These are phyloP conservation scores for Scatophagus argus DNA, from an alignment of 2,113 vertebrate genomes.

Conservation along the genomic window DNA sequence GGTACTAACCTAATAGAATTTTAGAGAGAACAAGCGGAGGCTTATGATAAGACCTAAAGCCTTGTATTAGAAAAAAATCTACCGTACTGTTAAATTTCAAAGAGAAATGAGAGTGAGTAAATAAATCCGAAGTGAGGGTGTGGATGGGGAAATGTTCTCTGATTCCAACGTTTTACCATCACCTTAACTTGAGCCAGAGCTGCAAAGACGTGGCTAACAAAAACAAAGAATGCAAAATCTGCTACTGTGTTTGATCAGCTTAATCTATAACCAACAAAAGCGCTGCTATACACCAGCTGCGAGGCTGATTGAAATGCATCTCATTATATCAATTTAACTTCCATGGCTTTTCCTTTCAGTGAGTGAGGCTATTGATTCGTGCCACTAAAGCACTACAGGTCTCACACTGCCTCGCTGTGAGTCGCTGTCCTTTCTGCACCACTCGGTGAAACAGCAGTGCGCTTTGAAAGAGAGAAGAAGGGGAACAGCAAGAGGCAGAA, in stretches of 20 bases:
- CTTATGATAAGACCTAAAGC: slow-evolving; percentile 51
- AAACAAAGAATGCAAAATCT: slow-evolving; percentile 20
- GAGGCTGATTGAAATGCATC: slow-evolving; percentile 66
- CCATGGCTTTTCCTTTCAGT: slow-evolving; percentile 56
- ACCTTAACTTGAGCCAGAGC: not conserved
- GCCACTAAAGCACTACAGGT: slow-evolving; percentile 41
- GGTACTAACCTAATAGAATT: slow-evolving; percentile 74
- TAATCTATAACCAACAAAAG: slow-evolving; percentile 30
- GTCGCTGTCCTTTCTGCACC: slow-evolving; percentile 75
- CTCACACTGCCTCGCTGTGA: slow-evolving; percentile 41
- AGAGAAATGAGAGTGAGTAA: slow-evolving; percentile 34
- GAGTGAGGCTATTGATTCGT: slow-evolving; percentile 71
- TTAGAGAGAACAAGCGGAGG: slow-evolving; percentile 60
- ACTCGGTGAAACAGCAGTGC: slow-evolving; percentile 31
- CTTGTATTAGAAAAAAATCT: slow-evolving; percentile 25
- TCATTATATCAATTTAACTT: slow-evolving; percentile 72
- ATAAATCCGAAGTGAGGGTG: slow-evolving; percentile 11
- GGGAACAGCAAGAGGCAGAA: not conserved
- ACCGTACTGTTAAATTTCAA: not conserved
- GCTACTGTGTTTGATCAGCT: slow-evolving; percentile 31
- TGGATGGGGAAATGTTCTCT: not conserved
- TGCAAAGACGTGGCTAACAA: not conserved
- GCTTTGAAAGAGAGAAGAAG: not conserved
- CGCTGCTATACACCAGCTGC: not conserved
- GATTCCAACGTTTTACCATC: slow-evolving; percentile 26